phyloP scores from a whole-genome alignment of 2,888 invertebrate species.

The Hemaris fuciformis region DNA sequence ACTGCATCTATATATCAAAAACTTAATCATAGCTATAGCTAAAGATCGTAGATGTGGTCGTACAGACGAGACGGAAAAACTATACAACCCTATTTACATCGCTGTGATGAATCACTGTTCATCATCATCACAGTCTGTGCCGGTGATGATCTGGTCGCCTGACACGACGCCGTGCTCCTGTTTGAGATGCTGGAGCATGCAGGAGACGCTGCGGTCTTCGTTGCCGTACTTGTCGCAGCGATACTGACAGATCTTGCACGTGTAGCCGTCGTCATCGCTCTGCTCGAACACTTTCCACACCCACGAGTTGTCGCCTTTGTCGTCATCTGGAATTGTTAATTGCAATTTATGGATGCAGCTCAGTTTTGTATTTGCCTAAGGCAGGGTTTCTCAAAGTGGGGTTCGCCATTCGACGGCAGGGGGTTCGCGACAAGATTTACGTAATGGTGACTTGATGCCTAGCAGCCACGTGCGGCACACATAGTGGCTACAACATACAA shows the following conservation, averaged over 20 bases:
- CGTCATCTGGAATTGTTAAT: slow-evolving; percentile 7
- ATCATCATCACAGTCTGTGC: slow-evolving; percentile 46
- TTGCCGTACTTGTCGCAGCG: slow-evolving; percentile 49
- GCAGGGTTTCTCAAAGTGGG: too few relatives aligned
- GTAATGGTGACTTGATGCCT: too few relatives aligned
- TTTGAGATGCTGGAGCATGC: slow-evolving; percentile 59
- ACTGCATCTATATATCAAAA: not conserved
- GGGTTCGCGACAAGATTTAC: too few relatives aligned
- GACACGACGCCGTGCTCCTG: slow-evolving; percentile 66
- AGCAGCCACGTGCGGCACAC: too few relatives aligned
- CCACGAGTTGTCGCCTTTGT: slow-evolving; percentile 56
- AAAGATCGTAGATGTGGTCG: not conserved
- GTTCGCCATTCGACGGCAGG: too few relatives aligned
- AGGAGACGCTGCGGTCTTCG: slow-evolving; percentile 43
- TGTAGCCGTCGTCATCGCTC: slow-evolving; percentile 50
- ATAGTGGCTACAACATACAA: too few relatives aligned
- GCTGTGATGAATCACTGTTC: slow-evolving; percentile 26
- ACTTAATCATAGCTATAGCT: not conserved
- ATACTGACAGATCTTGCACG: slow-evolving; percentile 71
- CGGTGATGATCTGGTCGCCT: slow-evolving; percentile 70
- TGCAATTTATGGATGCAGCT: too few relatives aligned
- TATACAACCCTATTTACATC: not conserved
- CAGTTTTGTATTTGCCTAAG: too few relatives aligned
- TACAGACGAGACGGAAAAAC: not conserved
- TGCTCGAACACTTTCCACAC: slow-evolving; percentile 72